Evolutionary conservation across 92 coral and sea anemone species (phyloP).

Genomic region (Montipora capitata): DNA sequence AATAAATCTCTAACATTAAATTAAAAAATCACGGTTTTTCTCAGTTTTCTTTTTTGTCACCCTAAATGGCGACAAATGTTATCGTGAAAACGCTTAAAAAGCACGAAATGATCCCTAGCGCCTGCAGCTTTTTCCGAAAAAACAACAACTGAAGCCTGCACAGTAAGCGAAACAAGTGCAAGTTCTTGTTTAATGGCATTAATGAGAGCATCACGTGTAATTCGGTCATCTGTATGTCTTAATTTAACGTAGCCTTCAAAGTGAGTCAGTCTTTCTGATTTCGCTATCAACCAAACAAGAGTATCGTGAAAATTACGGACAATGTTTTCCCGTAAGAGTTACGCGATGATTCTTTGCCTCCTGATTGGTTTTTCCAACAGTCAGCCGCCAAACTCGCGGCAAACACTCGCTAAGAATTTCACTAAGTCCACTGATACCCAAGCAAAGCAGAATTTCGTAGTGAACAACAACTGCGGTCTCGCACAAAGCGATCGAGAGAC

Average conservation of each 20-base stretch:
- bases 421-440: background rate
- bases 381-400: background rate
- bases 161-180: background rate
- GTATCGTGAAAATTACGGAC: background rate
- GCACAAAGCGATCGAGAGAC: conserved; percentile 14
- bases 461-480: conserved; percentile 47
- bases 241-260: background rate
- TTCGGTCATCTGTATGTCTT: background rate
- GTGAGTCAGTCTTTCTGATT: background rate
- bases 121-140: too few species aligned
- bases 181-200: background rate
- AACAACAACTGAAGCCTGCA: too few species aligned
- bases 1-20: too few species aligned
- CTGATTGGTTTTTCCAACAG: conserved; percentile 3
- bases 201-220: background rate
- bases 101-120: too few species aligned
- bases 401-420: too few species aligned
- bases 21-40: too few species aligned
- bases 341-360: background rate
- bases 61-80: too few species aligned
- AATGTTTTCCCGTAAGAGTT: conserved; percentile 21
- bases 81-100: too few species aligned
- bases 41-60: too few species aligned
- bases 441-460: conserved; percentile 25
- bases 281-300: background rate